phyloP scores from a whole-genome alignment of 2,888 invertebrate species.

The Aspidiotus destructor region DNA sequence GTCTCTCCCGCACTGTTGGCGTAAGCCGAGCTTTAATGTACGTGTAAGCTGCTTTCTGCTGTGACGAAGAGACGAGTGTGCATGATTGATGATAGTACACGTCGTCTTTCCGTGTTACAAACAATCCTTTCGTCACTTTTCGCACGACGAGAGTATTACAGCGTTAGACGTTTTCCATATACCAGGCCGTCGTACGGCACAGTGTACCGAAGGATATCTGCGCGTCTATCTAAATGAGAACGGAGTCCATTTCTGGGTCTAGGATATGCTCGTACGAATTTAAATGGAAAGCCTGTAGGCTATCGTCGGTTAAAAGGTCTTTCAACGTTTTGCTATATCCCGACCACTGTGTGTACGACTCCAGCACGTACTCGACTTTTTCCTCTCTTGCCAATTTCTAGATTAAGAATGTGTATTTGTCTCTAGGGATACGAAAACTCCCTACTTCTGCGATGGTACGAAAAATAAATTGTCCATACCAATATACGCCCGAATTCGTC shows the following conservation, averaged over 20 bases:
- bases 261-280: conserved; percentile 6
- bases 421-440: neutral
- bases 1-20: neutral
- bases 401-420: neutral
- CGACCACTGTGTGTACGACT: no score
- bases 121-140: conserved; percentile 29
- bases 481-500: no score
- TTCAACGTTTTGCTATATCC: neutral
- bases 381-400: neutral
- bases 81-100: conserved; percentile 29
- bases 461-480: no score
- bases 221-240: conserved; percentile 17
- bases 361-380: no score
- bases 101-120: conserved; percentile 20
- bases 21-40: conserved; percentile 21
- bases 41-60: neutral
- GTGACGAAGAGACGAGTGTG: conserved; percentile 19
- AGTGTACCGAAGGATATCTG: conserved; percentile 11
- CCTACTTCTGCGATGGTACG: no score
- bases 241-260: conserved; percentile 8
- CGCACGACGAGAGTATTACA: neutral
- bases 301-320: neutral
- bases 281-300: conserved; percentile 21
- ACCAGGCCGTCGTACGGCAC: neutral
- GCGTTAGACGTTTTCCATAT: no score